A percentile compares a stretch with the other conserved stretches of the same genome.
Conservation (phyloP, 2,888 invertebrate species). For the Eupithecia vulgata region DNA sequence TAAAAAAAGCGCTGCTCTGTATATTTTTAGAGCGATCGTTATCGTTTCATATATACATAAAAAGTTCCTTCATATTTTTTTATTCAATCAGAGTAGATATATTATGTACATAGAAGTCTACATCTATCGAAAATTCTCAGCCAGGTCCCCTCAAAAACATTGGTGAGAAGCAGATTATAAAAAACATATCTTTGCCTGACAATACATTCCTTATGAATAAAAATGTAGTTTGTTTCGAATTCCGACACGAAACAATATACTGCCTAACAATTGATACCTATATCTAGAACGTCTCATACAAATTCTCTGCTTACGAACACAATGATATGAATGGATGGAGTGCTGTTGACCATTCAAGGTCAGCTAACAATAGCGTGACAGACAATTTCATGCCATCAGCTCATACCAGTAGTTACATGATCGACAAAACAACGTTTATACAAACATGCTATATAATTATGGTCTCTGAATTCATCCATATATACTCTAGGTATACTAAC, state of each 20-base stretch:
- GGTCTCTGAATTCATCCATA: background rate
- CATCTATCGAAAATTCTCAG: too few species aligned
- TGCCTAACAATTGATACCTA: background rate
- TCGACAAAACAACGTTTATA: conserved; percentile 11
- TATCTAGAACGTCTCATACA: background rate
- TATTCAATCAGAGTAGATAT: too few species aligned
- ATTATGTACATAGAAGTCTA: too few species aligned
- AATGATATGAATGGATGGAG: background rate
- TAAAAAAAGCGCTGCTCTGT: too few species aligned
- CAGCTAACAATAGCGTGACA: conserved; percentile 21
- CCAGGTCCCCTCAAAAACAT: too few species aligned
- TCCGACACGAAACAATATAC: background rate
- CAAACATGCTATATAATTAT: conserved; percentile 5
- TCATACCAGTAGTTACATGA: background rate
- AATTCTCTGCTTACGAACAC: background rate
- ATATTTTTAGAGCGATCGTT: too few species aligned
- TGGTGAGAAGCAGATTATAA: too few species aligned
- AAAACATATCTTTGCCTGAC: too few species aligned
- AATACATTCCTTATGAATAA: too few species aligned
- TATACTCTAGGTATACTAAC: too few species aligned
- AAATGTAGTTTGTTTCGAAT: background rate
- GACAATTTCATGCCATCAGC: conserved; percentile 16
- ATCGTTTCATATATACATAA: too few species aligned
- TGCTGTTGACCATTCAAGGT: conserved; percentile 23
- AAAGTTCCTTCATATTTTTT: too few species aligned